Conservation (phyloP, 2,888 invertebrate species). For the Leptopterna dolabrata region DNA sequence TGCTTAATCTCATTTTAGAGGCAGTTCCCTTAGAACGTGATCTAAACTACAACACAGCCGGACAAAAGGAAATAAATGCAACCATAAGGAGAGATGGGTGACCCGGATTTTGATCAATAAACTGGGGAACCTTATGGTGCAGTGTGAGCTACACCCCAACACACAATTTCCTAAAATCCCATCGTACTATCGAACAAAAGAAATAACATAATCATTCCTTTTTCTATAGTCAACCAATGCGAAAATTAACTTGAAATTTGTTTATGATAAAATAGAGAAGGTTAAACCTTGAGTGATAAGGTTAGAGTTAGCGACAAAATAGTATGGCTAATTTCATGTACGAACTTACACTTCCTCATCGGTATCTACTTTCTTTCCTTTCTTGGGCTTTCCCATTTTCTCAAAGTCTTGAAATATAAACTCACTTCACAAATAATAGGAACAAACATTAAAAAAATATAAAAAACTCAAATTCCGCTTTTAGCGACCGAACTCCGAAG, state of each 20-base stretch:
- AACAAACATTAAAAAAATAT: conserved; percentile 52
- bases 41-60: not conserved
- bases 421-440: conserved; percentile 21
- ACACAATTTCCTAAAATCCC: not conserved
- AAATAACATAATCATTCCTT: not conserved
- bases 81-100: not conserved
- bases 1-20: no score
- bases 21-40: no score
- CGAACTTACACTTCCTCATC: conserved; percentile 72
- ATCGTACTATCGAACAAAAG: no score
- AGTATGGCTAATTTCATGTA: not conserved
- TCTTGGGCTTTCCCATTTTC: conserved; percentile 80
- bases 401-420: not conserved
- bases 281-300: conserved; percentile 17
- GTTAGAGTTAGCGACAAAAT: not conserved
- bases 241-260: not conserved
- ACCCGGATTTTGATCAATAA: not conserved
- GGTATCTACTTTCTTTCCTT: conserved; percentile 80
- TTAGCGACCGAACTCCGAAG: not conserved
- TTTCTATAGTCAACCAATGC: not conserved
- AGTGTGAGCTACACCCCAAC: not conserved
- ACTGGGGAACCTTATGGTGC: not conserved
- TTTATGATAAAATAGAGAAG: conserved; percentile 13
- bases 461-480: not conserved
- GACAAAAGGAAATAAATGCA: not conserved